These are phyloP conservation scores for Vireo altiloquus DNA, from an alignment of 2,113 vertebrate genomes.

Conservation along the genomic window DNA sequence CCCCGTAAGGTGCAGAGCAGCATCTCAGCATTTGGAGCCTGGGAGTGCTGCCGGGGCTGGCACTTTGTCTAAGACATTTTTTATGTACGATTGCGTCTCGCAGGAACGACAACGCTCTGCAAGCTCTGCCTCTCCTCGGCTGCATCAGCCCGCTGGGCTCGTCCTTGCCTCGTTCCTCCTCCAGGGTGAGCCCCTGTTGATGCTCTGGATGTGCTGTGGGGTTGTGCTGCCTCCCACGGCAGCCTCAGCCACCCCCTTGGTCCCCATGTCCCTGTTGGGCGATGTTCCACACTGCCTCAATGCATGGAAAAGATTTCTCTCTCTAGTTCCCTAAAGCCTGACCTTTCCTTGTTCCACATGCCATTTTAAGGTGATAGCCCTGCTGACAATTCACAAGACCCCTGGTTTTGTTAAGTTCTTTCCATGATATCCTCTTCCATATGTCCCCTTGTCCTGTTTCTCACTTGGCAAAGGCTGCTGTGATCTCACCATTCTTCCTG, in stretches of 20 bases:
- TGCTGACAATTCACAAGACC: neutral
- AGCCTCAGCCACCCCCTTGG: neutral
- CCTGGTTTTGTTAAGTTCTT: neutral
- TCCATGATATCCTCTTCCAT: neutral
- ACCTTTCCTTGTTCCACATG: neutral
- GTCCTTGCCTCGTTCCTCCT: neutral
- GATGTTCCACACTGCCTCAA: rapidly evolving
- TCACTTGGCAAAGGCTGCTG: neutral
- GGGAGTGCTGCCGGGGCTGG: neutral
- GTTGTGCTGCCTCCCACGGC: rapidly evolving
- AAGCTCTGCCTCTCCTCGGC: neutral
- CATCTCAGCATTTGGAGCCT: neutral
- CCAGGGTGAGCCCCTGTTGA: neutral
- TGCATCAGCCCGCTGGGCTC: neutral
- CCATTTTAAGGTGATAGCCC: neutral
- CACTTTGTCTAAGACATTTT: neutral
- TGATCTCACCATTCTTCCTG: neutral
- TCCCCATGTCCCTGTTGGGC: rapidly evolving
- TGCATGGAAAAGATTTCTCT: neutral
- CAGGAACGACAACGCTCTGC: neutral
- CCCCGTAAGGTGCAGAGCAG: neutral
- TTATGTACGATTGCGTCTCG: rapidly evolving
- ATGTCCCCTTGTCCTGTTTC: neutral
- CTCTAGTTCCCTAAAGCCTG: neutral
- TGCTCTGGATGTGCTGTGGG: rapidly evolving